Conservation (phyloP, 2,797 vertebrate genomes). For the Borostomias antarcticus region DNA sequence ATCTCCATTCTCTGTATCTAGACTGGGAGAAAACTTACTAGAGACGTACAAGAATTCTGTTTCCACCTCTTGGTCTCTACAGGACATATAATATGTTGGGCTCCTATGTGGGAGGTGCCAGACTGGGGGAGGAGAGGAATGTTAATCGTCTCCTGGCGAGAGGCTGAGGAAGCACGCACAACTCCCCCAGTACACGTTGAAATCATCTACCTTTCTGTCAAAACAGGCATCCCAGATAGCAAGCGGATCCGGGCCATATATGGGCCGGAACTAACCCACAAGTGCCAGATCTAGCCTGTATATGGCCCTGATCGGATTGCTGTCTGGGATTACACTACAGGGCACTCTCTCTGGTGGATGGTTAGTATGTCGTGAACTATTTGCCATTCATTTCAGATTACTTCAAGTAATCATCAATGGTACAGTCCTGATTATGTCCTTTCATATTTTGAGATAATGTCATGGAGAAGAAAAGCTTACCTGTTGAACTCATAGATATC, state of each 20-base stretch:
- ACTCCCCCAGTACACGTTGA: background rate
- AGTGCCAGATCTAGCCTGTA: too few species aligned
- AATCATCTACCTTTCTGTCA: background rate
- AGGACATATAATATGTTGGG: slow-evolving; percentile 23
- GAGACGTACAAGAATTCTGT: slow-evolving; percentile 34
- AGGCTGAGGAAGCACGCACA: slow-evolving; percentile 32
- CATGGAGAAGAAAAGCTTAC: slow-evolving; percentile 59
- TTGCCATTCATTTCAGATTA: background rate
- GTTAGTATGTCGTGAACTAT: background rate
- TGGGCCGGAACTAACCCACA: too few species aligned
- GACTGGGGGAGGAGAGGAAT: slow-evolving; percentile 49
- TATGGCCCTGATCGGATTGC: too few species aligned
- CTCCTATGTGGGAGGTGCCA: slow-evolving; percentile 44
- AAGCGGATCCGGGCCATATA: too few species aligned
- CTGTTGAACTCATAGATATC: slow-evolving; percentile 97
- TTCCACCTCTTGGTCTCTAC: slow-evolving; percentile 17
- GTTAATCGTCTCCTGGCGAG: slow-evolving; percentile 64
- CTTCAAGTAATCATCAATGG: background rate
- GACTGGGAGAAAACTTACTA: slow-evolving; percentile 25
- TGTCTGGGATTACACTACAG: background rate
- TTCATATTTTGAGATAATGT: background rate
- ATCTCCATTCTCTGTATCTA: background rate
- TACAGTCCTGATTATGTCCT: background rate
- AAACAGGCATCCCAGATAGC: background rate
- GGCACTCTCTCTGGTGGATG: too few species aligned